A percentile compares a stretch with the other conserved stretches of the same genome.
Conservation (phyloP, 1,140 invertebrate genomes). For the Camponotus floridanus region DNA sequence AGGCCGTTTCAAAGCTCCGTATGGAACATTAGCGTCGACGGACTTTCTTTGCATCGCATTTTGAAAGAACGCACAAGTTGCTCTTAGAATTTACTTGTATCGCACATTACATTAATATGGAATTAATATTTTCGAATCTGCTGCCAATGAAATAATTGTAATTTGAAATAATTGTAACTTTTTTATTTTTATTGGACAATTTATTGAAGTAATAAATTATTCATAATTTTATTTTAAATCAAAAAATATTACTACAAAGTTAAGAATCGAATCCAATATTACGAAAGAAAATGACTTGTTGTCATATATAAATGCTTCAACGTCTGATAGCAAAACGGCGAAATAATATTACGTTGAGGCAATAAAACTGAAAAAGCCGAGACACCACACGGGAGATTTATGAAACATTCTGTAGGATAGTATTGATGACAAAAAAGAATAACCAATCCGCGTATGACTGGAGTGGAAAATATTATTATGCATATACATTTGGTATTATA, state of each 20-base stretch:
- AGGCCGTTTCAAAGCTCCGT: constrained; percentile 68
- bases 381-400: background rate
- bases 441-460: constrained; percentile 74
- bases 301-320: background rate
- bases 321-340: background rate
- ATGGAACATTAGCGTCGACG: constrained; percentile 26
- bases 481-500: constrained; percentile 74
- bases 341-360: background rate
- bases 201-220: background rate
- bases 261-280: background rate
- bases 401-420: constrained; percentile 63
- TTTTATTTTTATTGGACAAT: background rate
- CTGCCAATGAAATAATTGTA: background rate
- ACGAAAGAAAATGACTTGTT: background rate
- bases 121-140: background rate
- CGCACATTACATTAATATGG: no score
- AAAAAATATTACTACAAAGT: background rate
- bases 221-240: background rate
- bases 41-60: constrained; percentile 27
- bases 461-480: constrained; percentile 82
- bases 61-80: background rate
- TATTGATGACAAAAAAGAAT: constrained; percentile 67
- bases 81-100: background rate
- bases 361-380: background rate
- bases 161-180: background rate